Conservation (phyloP, 23 tunicate species). For the Halocynthia roretzi region DNA sequence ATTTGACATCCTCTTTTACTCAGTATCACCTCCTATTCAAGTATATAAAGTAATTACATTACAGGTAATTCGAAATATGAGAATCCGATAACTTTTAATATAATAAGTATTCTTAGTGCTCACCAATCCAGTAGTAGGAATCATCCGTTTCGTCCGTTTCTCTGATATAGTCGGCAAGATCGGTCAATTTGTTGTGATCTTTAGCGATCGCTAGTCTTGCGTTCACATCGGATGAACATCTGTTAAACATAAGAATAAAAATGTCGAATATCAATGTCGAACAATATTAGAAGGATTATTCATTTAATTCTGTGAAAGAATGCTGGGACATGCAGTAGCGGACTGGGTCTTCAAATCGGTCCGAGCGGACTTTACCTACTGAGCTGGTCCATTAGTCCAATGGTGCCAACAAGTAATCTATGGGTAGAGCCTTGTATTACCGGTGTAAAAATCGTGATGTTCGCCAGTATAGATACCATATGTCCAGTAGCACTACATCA, state of each 20-base stretch:
- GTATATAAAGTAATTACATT: background rate
- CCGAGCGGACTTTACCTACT: too few relatives aligned
- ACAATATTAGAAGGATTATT: background rate
- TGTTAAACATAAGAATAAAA: background rate
- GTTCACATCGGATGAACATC: constrained; percentile 47
- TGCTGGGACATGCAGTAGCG: too few relatives aligned
- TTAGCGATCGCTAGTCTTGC: constrained; percentile 77
- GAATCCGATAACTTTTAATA: background rate
- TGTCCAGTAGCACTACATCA: too few relatives aligned
- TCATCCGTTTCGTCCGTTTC: constrained; percentile 66
- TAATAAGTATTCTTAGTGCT: background rate
- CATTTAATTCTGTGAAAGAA: background rate
- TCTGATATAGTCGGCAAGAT: constrained; percentile 68
- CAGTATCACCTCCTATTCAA: background rate
- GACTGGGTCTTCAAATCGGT: too few relatives aligned
- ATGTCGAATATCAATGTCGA: background rate
- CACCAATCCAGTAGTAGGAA: constrained; percentile 91
- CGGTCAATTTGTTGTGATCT: constrained; percentile 59
- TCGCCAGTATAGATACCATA: too few relatives aligned
- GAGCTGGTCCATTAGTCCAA: too few relatives aligned
- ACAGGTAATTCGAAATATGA: background rate
- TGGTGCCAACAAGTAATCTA: too few relatives aligned
- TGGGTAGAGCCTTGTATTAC: too few relatives aligned
- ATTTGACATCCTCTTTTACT: too few relatives aligned
- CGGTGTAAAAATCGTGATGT: too few relatives aligned